Evolutionary conservation across 2,113 vertebrate genomes (phyloP), one percentile per base, ranked within the genome.

Genomic region (Prochilodus magdalenae): DNA sequence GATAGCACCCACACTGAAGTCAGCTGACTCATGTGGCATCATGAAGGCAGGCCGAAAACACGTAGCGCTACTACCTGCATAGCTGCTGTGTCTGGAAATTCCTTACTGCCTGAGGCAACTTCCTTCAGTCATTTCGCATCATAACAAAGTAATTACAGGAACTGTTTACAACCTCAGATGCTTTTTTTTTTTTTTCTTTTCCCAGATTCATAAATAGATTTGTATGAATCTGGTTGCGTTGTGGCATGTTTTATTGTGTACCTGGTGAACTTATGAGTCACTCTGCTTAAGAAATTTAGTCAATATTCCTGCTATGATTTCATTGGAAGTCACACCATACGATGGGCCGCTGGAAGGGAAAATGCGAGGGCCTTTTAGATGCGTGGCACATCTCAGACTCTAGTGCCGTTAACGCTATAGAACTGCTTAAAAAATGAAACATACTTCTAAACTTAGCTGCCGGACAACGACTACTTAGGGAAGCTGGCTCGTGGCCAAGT

Each of bases 1-100:
- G 30, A 10, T 2, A 24, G 27, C 1, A 40, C n/a, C 7, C 47
- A 73, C 15, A 26, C 49, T 10, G 16, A 40, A 66, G 72, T 81
- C 71, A 81, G 79, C 79, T 67, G 71, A 75, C 62, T 36, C 18
- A 49, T 51, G 36, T 69, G 20, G 66, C 69, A 18, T 81, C 44
- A 18, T 51, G 33, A 60, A 75, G 62, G 33, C 22, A 10, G 73
- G 18, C 55, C 44, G 18, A 15, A 22, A 29, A 73, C 63, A 70
- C 36, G 20, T 75, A 70, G 67, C 66, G 33, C 24, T 67, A 57
- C 49, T 74, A 55, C 62, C 20, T 55, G 18, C 57, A 1, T 26
- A 60, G 57, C 22, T 60, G 57, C 24, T 26, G 57, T 11, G 57
- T 60, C 57, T 55, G 49, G 49, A 14, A 57, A 3, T 57, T 22